Percentiles rank a stretch among this genome's conserved stretches.
Evolutionary conservation across 2,888 invertebrate genomes (phyloP).

Genomic region (Thysanoteuthis rhombus): DNA sequence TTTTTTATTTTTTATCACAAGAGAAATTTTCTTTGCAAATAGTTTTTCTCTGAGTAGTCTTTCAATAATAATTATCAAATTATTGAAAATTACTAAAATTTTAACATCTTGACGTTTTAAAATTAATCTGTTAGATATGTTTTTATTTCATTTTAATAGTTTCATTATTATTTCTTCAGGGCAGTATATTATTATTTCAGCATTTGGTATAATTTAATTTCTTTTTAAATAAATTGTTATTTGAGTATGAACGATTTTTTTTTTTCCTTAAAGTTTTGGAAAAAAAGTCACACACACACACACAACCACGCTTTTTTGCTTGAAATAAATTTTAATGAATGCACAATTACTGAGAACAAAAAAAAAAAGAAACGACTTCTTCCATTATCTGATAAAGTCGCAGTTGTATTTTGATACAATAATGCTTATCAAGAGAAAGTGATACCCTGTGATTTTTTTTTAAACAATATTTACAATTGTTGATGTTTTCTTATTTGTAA

Average conservation of each 20-base stretch:
- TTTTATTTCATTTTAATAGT: not conserved
- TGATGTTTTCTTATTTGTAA: not conserved
- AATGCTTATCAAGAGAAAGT: conserved; percentile 12
- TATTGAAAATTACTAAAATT: not conserved
- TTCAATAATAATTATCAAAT: not conserved
- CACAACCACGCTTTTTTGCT: not conserved
- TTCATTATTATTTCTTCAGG: not conserved
- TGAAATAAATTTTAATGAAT: not conserved
- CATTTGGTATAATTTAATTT: not conserved
- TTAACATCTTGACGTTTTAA: not conserved
- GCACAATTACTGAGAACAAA: not conserved
- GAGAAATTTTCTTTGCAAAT: not conserved
- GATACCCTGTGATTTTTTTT: conserved; percentile 1
- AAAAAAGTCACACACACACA: not conserved
- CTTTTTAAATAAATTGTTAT: not conserved
- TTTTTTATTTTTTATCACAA: not conserved
- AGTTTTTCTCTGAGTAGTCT: not conserved
- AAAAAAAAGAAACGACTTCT: not conserved
- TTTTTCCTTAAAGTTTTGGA: not conserved
- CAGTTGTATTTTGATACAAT: not conserved
- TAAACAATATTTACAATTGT: not conserved
- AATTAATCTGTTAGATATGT: not conserved
- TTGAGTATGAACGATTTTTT: not conserved
- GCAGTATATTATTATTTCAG: not conserved
- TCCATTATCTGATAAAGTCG: not conserved